phyloP scores from a whole-genome alignment of 35 echinoderm and acorn worm species.

The Stichopus chloronotus region DNA sequence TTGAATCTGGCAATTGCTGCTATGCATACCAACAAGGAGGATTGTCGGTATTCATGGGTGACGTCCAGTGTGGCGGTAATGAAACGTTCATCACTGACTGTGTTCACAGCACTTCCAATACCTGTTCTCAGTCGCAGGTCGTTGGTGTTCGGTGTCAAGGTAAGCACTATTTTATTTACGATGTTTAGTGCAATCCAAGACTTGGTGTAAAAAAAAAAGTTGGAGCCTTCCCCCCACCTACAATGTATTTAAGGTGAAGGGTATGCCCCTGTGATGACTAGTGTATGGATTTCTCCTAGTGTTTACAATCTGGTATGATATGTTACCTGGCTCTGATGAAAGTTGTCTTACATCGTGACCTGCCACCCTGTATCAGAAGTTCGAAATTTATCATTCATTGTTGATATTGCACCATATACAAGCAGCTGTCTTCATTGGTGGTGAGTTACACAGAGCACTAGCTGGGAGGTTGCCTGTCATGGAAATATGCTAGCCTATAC shows the following conservation, averaged over 20 bases:
- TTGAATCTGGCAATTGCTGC: background rate
- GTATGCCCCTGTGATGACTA: background rate
- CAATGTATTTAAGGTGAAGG: no score
- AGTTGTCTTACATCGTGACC: no score
- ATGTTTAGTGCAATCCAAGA: background rate
- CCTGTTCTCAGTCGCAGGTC: conserved; percentile 1
- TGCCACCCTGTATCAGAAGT: no score
- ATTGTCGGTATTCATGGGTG: conserved; percentile 58
- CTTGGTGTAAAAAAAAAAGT: no score
- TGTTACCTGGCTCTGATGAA: no score
- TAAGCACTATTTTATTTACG: conserved; percentile 22
- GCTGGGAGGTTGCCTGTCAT: no score
- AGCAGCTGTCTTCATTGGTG: no score
- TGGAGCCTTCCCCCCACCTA: no score
- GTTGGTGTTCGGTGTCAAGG: conserved; percentile 75
- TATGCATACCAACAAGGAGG: conserved; percentile 24
- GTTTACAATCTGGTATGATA: background rate
- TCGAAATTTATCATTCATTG: no score
- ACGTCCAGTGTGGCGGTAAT: conserved; percentile 69
- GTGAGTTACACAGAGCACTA: no score
- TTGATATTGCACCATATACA: no score
- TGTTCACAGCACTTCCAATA: background rate
- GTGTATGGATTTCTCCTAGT: background rate
- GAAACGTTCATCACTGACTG: conserved; percentile 71
- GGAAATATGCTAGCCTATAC: no score